Evolutionary conservation across 1,140 invertebrate genomes (phyloP), one percentile per base, ranked within the genome.

Genomic region (Microplitis mediator): DNA sequence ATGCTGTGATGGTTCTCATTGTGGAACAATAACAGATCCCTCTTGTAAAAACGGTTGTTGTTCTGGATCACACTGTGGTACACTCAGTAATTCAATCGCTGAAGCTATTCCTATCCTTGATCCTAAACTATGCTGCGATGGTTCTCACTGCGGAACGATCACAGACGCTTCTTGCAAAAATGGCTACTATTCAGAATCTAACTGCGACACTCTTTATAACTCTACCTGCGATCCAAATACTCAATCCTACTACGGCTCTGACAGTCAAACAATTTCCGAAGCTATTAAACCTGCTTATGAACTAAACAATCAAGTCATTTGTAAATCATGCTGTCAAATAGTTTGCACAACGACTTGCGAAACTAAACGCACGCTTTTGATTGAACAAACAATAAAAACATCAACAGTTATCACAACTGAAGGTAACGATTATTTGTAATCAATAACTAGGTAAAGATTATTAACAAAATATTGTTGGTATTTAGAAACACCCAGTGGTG

Each of bases 401-500:
- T 54, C 64, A 52, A 34, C 14, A 13, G 32, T 67, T 51, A 32
- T 35, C 4, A 50, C 6, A 36, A 35, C 35, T 5, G 32, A 52
- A 67, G 64, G 64, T 67, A 50, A 14, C 45, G 23, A 8, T 23
- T 13, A 31, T 4, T 16, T 61, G 0, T 3, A n/a, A 0, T 66
- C n/a, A 35, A 51, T 51, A 13, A 2, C 8, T 32, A 31, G 52
- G 50, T 23, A 9, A n/a, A 23, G 11, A 3, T 66, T 16, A 51
- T 23, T 51, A 50, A 50, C 6, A 4, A 31, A 9, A 9, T 3
- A 51, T 51, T 66, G 3, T 5, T 31, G 16, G 16, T 16, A 45
- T 88, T 68, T 80, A 93, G 91, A 92, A 88, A 87, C 89, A 23
- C 89, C 90, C 9, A 89, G 89, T 79, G 89, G 91, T 68, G 91